Base-by-base conservation (phyloP, 2,888 invertebrate genomes). In the Polylopha cassiicola region DNA sequence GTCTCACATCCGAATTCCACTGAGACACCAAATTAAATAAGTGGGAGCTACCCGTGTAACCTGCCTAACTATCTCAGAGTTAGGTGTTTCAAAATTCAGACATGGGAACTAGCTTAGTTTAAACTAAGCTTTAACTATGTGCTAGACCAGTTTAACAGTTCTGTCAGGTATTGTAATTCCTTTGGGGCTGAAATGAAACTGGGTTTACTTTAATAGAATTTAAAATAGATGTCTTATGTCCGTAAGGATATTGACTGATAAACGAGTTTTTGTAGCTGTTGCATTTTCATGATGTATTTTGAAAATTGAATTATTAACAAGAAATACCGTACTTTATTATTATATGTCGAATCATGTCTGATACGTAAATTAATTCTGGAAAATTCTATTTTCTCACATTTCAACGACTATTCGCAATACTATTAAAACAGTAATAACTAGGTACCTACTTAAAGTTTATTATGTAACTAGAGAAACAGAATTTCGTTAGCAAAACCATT, bases 61-160 rank as follows among this genome's bases (percentile, higher is more conserved):
- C 37, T 21, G 33, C 17, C 20, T 27, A 42, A 42, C 37, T 30
- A 37, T 29, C 14, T 23, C 23, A 10, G 34, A 32, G 41, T 63
- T 61, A 64, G 55, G 53, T 53, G 58, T 59, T 63, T 58, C 55
- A 59, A 61, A 66, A 60, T 61, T 61, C 53, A 52, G 54, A 50
- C 49, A 43, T 44, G 44, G 30, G 41, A 36, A 36, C 29, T 16
- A 51, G 56, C 58, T 56, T 53, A 36, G 42, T 45, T 32, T 47
- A 51, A 57, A 61, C 60, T 53, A 58, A 47, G 44, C 34, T 51
- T 47, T 47, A 65, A 65, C 65, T 64, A 65, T 62, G 58, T 29
- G 21, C 28, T 10, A 41, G 53, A 33, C 17, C 26, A 47, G 54
- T 60, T 57, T 47, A 47, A 57, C 58, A 56, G 53, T 50, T 55